Conservation (phyloP, 2,113 vertebrate genomes). For the Brachyhypopomus occidentalis region DNA sequence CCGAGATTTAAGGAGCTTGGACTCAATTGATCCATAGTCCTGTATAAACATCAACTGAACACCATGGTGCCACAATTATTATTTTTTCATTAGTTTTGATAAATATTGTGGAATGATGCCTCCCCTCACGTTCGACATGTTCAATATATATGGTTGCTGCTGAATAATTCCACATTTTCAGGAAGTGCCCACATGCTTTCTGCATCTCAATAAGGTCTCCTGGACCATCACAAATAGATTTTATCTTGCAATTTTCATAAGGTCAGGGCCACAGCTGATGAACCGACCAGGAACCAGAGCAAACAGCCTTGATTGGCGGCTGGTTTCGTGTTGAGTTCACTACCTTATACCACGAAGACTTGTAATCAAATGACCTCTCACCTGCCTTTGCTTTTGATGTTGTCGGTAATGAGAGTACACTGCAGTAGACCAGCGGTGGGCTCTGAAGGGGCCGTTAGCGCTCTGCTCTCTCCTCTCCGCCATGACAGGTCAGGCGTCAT, state of each 20-base stretch:
- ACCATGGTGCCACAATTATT: slow-evolving; percentile 11
- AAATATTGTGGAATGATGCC: slow-evolving; percentile 24
- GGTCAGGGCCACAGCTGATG: slow-evolving; percentile 50
- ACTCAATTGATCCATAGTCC: slow-evolving; percentile 40
- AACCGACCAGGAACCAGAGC: slow-evolving; percentile 48
- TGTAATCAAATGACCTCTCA: slow-evolving; percentile 47
- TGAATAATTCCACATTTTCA: slow-evolving; percentile 30
- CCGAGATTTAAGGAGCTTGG: slow-evolving; percentile 38
- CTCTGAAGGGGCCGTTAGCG: slow-evolving; percentile 34
- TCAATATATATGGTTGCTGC: background rate
- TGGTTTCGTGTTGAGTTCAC: slow-evolving; percentile 44
- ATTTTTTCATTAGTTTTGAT: background rate
- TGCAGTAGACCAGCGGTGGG: slow-evolving; percentile 39
- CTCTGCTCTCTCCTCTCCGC: background rate
- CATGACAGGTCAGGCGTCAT: background rate
- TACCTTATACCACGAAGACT: slow-evolving; percentile 41
- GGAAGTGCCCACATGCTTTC: slow-evolving; percentile 25
- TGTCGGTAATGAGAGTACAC: slow-evolving; percentile 45
- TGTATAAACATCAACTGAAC: slow-evolving; percentile 27
- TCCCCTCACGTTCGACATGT: background rate
- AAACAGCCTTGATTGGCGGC: slow-evolving; percentile 50
- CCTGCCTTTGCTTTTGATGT: slow-evolving; percentile 38
- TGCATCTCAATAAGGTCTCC: slow-evolving; percentile 48
- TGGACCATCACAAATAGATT: slow-evolving; percentile 48
- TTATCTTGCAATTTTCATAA: slow-evolving; percentile 54